Evolutionary conservation across 2,113 vertebrate species (phyloP).

Genomic region (Riparia riparia): DNA sequence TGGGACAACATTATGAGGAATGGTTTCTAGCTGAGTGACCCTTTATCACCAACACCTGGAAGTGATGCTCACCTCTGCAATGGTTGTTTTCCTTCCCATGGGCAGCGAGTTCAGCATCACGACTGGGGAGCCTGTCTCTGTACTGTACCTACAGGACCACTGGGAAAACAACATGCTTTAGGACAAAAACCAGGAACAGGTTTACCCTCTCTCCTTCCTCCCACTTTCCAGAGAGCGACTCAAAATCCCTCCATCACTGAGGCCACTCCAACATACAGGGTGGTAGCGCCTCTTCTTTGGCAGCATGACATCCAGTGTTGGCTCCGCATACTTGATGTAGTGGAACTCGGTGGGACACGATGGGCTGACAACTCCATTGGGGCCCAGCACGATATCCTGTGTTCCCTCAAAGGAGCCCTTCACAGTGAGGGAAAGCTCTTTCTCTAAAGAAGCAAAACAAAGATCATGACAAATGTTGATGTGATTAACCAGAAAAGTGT

Average conservation of each 20-base stretch:
- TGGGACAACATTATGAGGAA: neutral
- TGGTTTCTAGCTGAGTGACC: neutral
- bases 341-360: slow-evolving; percentile 70
- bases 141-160: slow-evolving; percentile 46
- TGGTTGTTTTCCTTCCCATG: slow-evolving; percentile 28
- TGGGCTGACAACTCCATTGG: neutral
- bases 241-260: neutral
- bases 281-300: slow-evolving; percentile 63
- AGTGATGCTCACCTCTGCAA: slow-evolving; percentile 75
- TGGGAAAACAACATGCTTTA: slow-evolving; percentile 28
- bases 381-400: neutral
- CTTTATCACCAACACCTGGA: neutral
- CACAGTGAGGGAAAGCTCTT: slow-evolving; percentile 76
- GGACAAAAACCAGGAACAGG: neutral
- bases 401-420: slow-evolving; percentile 79
- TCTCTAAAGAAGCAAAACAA: slow-evolving; percentile 43
- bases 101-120: slow-evolving; percentile 70
- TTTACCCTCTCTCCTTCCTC: neutral
- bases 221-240: neutral
- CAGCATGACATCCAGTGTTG: slow-evolving; percentile 57
- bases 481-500: neutral
- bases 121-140: neutral
- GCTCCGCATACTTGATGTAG: slow-evolving; percentile 73
- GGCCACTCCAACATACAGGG: slow-evolving; percentile 32
- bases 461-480: neutral